These are phyloP conservation scores for Meandrina meandrites DNA, from an alignment of 92 coral and sea anemone species.

Conservation along the genomic window DNA sequence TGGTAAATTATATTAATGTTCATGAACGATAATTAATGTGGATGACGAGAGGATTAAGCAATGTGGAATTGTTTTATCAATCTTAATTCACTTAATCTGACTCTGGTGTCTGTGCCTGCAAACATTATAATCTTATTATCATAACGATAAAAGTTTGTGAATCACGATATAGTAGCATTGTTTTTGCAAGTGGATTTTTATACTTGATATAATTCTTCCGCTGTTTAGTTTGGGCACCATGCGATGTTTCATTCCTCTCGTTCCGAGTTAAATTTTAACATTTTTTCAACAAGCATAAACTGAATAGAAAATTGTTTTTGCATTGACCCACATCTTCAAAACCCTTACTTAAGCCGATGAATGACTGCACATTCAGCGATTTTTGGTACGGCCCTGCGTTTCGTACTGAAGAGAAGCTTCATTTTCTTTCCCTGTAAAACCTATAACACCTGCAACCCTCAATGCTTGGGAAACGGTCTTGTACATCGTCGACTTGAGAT, in stretches of 20 bases:
- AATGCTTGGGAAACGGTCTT: not conserved
- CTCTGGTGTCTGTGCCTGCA: slow-evolving; percentile 23
- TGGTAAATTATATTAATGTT: slow-evolving; percentile 35
- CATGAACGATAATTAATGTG: slow-evolving; percentile 19
- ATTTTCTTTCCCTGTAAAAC: not conserved
- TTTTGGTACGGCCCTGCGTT: not conserved
- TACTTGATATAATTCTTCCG: not conserved
- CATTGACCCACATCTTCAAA: not conserved
- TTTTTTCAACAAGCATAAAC: not conserved
- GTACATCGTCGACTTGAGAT: not conserved
- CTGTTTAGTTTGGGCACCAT: not conserved
- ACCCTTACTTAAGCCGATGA: not conserved
- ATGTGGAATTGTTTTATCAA: slow-evolving; percentile 37
- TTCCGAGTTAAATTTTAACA: not conserved
- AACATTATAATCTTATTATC: slow-evolving; percentile 31
- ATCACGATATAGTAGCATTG: slow-evolving; percentile 12
- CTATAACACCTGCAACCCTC: not conserved
- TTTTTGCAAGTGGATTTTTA: slow-evolving; percentile 1
- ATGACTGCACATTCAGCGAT: not conserved
- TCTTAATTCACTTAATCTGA: slow-evolving; percentile 30
- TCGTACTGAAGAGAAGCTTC: not conserved
- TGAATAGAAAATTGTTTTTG: not conserved
- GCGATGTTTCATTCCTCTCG: not conserved
- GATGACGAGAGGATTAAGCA: slow-evolving; percentile 38
- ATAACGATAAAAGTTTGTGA: slow-evolving; percentile 12